A percentile compares a stretch with the other conserved stretches of the same genome.
These are phyloP conservation scores for Fukomys damarensis DNA, from an alignment of 2,113 vertebrate species.

Conservation along the genomic window DNA sequence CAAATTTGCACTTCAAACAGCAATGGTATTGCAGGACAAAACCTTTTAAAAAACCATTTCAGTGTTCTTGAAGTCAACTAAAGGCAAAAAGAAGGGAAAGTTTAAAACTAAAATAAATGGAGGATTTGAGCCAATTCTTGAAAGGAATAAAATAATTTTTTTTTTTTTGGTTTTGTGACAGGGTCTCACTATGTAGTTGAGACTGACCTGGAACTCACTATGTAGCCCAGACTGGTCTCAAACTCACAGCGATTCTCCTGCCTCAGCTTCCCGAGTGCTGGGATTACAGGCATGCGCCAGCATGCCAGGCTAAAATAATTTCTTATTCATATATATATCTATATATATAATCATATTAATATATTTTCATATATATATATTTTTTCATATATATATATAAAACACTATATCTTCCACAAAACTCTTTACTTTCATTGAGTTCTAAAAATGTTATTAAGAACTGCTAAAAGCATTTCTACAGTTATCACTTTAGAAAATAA, in stretches of 20 bases:
- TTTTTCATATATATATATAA: no score
- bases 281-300: no score
- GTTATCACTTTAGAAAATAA: background rate
- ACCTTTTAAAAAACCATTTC: background rate
- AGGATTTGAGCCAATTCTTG: background rate
- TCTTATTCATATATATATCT: background rate
- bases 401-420: background rate
- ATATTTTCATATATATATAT: background rate
- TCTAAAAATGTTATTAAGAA: background rate
- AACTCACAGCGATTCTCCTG: no score
- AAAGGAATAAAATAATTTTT: background rate
- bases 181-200: no score
- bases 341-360: no score
- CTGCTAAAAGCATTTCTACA: background rate
- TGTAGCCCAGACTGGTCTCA: no score
- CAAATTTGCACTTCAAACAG: background rate
- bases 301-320: no score
- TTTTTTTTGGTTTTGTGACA: no score
- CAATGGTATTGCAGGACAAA: background rate
- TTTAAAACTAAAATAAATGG: background rate
- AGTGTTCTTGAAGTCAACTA: background rate
- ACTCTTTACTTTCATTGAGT: conserved; percentile 20
- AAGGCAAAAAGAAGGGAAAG: background rate
- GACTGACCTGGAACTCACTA: no score
- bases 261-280: no score